Conservation (phyloP, 2,113 vertebrate species). For the Leptobrachium leishanense region DNA sequence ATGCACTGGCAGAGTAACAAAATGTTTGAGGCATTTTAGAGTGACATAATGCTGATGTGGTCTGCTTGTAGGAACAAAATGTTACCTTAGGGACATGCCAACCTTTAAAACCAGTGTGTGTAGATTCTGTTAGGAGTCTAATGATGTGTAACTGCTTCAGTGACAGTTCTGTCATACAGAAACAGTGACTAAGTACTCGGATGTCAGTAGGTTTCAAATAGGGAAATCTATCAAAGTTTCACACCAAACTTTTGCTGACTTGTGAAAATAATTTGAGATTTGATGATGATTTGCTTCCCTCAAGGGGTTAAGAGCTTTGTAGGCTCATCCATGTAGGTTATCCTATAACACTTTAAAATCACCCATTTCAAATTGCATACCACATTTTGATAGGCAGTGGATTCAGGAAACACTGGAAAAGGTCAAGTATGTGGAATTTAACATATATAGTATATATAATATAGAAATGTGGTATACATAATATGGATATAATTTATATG, state of each 20-base stretch:
- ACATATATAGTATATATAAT: too few species aligned
- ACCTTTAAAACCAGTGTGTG: conserved; percentile 41
- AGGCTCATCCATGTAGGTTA: too few species aligned
- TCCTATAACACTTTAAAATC: too few species aligned
- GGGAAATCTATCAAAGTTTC: conserved; percentile 16
- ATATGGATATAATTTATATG: too few species aligned
- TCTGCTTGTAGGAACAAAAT: conserved; percentile 42
- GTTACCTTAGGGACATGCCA: conserved; percentile 43
- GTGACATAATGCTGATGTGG: conserved; percentile 34
- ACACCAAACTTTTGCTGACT: not conserved
- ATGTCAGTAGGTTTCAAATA: conserved; percentile 14
- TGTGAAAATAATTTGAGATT: too few species aligned
- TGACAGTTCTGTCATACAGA: conserved; percentile 43
- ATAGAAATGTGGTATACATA: too few species aligned
- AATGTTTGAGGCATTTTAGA: conserved; percentile 21
- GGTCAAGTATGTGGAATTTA: too few species aligned
- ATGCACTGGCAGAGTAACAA: conserved; percentile 43
- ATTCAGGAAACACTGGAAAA: too few species aligned
- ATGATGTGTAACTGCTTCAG: conserved; percentile 33
- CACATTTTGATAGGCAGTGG: too few species aligned
- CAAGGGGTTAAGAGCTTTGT: too few species aligned
- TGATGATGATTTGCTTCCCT: too few species aligned
- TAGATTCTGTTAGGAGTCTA: conserved; percentile 36
- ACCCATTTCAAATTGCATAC: too few species aligned
- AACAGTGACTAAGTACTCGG: conserved; percentile 18